These are phyloP conservation scores for Cricetomys ansorgei DNA, from an alignment of 2,113 vertebrate species.

Conservation along the genomic window DNA sequence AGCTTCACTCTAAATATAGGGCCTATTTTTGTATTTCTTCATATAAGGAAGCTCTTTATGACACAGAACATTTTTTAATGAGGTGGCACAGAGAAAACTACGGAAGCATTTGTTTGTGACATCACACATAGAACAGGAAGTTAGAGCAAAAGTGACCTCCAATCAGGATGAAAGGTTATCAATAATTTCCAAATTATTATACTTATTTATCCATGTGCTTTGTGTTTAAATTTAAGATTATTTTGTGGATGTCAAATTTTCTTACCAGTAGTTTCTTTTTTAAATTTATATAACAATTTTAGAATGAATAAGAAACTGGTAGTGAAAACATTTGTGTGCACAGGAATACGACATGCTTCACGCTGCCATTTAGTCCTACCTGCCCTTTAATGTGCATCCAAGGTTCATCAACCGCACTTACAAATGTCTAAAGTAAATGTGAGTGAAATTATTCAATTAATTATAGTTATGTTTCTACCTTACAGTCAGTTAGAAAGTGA, in stretches of 20 bases:
- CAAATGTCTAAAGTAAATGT: background rate
- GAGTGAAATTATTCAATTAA: background rate
- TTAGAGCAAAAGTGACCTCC: background rate
- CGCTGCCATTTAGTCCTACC: background rate
- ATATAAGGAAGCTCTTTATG: background rate
- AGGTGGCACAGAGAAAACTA: background rate
- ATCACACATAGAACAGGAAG: background rate
- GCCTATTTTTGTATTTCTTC: background rate
- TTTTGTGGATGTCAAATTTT: background rate
- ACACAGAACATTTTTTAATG: background rate
- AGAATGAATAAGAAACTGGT: background rate
- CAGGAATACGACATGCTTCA: background rate
- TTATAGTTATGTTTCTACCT: background rate
- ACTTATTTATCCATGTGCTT: background rate
- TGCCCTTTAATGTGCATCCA: background rate
- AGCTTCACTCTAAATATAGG: background rate
- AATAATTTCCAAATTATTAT: background rate
- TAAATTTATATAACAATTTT: background rate
- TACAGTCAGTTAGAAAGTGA: slow-evolving; percentile 13
- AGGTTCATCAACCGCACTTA: background rate
- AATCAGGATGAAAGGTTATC: background rate
- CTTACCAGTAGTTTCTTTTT: background rate
- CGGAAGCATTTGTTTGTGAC: background rate
- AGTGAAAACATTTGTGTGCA: background rate
- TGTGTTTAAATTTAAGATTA: background rate